Evolutionary conservation across 2,888 invertebrate genomes (phyloP).

Genomic region (Chloroclysta siterata): DNA sequence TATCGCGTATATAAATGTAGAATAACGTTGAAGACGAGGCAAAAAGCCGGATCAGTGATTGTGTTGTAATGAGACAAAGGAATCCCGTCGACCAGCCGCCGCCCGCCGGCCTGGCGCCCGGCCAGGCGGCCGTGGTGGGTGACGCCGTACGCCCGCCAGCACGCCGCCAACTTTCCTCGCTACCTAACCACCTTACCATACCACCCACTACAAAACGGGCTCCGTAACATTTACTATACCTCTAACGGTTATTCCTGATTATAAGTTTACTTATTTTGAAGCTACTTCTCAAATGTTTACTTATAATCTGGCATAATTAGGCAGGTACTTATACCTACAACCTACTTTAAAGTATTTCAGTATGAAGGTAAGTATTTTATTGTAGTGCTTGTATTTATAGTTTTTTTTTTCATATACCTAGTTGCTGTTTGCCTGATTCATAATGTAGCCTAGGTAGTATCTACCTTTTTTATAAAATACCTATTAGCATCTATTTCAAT

Average conservation of each 20-base stretch:
- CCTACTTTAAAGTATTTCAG: too few relatives aligned
- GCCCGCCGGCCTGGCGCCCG: conserved; percentile 84
- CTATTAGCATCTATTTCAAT: too few relatives aligned
- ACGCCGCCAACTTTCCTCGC: conserved; percentile 62
- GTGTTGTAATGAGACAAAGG: conserved; percentile 82
- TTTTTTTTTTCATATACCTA: too few relatives aligned
- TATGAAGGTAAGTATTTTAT: too few relatives aligned
- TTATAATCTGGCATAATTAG: too few relatives aligned
- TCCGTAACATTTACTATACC: conserved; percentile 19
- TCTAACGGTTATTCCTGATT: background rate
- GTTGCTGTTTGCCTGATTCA: too few relatives aligned
- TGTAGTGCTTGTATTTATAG: too few relatives aligned
- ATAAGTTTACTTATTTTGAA: background rate
- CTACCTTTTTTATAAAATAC: too few relatives aligned
- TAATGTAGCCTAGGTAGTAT: too few relatives aligned
- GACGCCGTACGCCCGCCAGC: conserved; percentile 77
- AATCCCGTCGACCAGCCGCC: conserved; percentile 81
- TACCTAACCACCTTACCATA: conserved; percentile 29
- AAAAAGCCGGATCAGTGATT: conserved; percentile 44
- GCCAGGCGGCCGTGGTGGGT: conserved; percentile 84
- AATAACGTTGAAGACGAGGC: conserved; percentile 1
- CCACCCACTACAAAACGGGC: conserved; percentile 37
- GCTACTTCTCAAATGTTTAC: background rate
- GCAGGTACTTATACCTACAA: too few relatives aligned
- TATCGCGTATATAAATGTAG: conserved; percentile 9